Evolutionary conservation across 2,797 vertebrate species (phyloP).

Genomic region (Syngnathus acus): DNA sequence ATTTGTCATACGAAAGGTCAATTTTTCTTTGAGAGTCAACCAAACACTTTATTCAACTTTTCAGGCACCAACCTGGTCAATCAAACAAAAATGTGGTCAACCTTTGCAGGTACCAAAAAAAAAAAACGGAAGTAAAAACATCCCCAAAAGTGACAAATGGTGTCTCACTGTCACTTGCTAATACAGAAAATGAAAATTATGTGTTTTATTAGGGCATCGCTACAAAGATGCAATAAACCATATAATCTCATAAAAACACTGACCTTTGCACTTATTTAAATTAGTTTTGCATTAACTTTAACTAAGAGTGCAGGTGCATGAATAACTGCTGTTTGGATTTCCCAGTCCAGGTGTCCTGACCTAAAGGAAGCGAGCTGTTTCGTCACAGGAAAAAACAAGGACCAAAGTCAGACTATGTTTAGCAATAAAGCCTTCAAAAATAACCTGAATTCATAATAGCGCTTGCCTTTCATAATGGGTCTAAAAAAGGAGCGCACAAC

Average conservation of each 20-base stretch:
- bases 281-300: neutral
- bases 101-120: neutral
- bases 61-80: neutral
- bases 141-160: neutral
- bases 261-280: slow-evolving; percentile 14
- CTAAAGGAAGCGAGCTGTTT: slow-evolving; percentile 37
- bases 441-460: slow-evolving; percentile 68
- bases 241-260: neutral
- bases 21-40: neutral
- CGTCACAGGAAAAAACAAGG: slow-evolving; percentile 77
- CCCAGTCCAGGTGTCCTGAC: slow-evolving; percentile 36
- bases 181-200: slow-evolving; percentile 3
- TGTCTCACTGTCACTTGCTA: neutral
- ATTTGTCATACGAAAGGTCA: neutral
- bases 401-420: slow-evolving; percentile 64
- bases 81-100: neutral
- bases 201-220: neutral
- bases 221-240: slow-evolving; percentile 18
- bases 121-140: neutral
- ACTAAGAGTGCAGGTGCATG: slow-evolving; percentile 20
- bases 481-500: neutral
- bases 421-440: slow-evolving; percentile 70
- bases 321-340: slow-evolving; percentile 20
- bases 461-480: neutral
- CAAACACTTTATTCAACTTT: no score